Evolutionary conservation across 2,797 vertebrate species (phyloP).

Genomic region (Podarcis siculus): DNA sequence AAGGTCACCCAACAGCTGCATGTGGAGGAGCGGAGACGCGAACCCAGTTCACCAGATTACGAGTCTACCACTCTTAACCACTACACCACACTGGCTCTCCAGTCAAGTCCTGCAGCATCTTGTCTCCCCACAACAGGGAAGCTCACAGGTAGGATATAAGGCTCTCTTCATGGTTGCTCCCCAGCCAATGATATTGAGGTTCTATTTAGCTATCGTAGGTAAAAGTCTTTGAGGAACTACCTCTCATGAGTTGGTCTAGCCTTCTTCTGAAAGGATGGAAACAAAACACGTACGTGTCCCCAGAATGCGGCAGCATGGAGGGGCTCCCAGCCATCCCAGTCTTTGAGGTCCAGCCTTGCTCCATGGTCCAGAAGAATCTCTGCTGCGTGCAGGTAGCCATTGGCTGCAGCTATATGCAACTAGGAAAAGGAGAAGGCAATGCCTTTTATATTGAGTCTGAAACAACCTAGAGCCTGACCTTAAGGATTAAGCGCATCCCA

Average conservation of each 20-base stretch:
- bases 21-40: no score
- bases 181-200: not conserved
- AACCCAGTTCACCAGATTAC: no score
- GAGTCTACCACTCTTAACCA: no score
- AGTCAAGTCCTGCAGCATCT: not conserved
- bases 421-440: conserved; percentile 64
- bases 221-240: not conserved
- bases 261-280: not conserved
- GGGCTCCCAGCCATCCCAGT: conserved; percentile 95
- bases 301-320: conserved; percentile 97
- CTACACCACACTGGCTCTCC: no score
- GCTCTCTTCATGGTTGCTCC: not conserved
- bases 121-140: not conserved
- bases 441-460: not conserved
- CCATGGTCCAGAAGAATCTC: conserved; percentile 94
- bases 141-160: not conserved
- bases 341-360: conserved; percentile 87
- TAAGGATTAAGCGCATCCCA: not conserved
- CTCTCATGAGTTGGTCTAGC: not conserved
- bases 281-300: conserved; percentile 87
- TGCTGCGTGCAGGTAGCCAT: conserved; percentile 91
- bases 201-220: not conserved
- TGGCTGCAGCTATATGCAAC: conserved; percentile 94
- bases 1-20: no score
- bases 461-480: not conserved